Evolutionary conservation across 2,888 invertebrate species (phyloP), one percentile per base, ranked within the genome.

Genomic region (Dynastes tityus): DNA sequence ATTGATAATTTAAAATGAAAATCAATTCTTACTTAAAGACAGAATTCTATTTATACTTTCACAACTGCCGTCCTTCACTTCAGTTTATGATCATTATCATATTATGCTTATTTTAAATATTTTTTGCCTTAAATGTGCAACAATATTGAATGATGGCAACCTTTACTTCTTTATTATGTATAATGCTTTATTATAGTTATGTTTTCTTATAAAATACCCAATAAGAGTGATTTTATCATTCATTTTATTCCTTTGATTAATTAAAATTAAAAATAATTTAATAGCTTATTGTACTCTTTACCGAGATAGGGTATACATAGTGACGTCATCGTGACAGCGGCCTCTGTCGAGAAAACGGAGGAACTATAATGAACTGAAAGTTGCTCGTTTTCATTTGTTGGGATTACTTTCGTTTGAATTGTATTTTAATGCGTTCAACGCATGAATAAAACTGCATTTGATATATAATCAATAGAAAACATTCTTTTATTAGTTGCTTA

Each of bases 401-500:
- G 1, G 5, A 3, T 5, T 53, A 53, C 6, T 53, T 53, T 53
- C 16, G 32, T 13, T n/a, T n/a, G 16, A 51, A n/a, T 51, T 53
- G 5, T 0, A 58, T 22, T 16, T 58, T n/a, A n/a, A 58, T 16
- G 8, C 16, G 55, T 16, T 16, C 16, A 55, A 6, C 4, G 16
- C 55, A 55, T 51, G 9, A 16, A 55, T 61, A 11, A 78, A 37
- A 67, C 32, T 64, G 70, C 29, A 71, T 8, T 32, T n/a, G 32
- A 58, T 51, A 55, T 53, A 61, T 79, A 70, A 70, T 70, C 27
- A 79, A 63, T 71, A 77, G 45, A 77, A 78, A 78, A 77, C 58
- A 65, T 27, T 58, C 49, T 79, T 77, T 79, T 74, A 77, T 77
- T 79, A 73, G 45, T 55, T 51, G 37, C 53, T 79, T 74, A 77